A percentile compares a stretch with the other conserved stretches of the same genome.
phyloP scores from a whole-genome alignment of 1,140 invertebrate species.

The Semibalanus balanoides region DNA sequence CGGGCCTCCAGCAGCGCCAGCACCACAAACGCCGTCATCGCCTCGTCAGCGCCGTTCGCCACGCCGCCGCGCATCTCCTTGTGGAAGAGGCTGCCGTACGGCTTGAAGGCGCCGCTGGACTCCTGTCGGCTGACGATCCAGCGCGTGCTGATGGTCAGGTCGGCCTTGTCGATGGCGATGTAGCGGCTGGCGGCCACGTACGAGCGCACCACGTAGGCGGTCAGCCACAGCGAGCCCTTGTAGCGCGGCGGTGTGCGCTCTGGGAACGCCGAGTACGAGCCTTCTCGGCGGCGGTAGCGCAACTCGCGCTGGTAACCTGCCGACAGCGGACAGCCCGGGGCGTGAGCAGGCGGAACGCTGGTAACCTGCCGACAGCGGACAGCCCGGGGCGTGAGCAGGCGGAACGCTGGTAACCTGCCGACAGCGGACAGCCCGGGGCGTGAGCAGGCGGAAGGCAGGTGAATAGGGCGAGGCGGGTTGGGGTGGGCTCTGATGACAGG shows the following conservation, averaged over 20 bases:
- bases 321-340: not conserved
- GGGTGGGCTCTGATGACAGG: too few species aligned
- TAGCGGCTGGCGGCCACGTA: constrained; percentile 46
- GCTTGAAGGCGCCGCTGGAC: constrained; percentile 33
- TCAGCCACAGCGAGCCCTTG: constrained; percentile 62
- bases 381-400: too few species aligned
- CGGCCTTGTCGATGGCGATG: constrained; percentile 47
- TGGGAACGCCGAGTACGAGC: constrained; percentile 69
- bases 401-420: constrained; percentile 54
- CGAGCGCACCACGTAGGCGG: constrained; percentile 61
- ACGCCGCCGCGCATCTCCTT: constrained; percentile 39
- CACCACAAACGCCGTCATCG: constrained; percentile 50
- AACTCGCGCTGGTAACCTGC: constrained; percentile 58
- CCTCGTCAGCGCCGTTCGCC: constrained; percentile 38
- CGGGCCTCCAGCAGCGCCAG: constrained; percentile 46
- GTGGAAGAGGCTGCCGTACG: constrained; percentile 34
- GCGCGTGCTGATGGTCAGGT: constrained; percentile 29
- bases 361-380: constrained; percentile 39
- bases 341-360: constrained; percentile 36
- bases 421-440: not conserved
- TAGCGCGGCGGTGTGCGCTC: constrained; percentile 30
- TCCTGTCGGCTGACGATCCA: constrained; percentile 33
- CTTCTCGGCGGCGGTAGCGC: constrained; percentile 53
- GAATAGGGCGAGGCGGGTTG: too few species aligned
- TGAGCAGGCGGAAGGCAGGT: constrained; percentile 40